A percentile compares a stretch with the other conserved stretches of the same genome.
Conservation (phyloP, 1,140 invertebrate genomes). For the Drosophila busckii region DNA sequence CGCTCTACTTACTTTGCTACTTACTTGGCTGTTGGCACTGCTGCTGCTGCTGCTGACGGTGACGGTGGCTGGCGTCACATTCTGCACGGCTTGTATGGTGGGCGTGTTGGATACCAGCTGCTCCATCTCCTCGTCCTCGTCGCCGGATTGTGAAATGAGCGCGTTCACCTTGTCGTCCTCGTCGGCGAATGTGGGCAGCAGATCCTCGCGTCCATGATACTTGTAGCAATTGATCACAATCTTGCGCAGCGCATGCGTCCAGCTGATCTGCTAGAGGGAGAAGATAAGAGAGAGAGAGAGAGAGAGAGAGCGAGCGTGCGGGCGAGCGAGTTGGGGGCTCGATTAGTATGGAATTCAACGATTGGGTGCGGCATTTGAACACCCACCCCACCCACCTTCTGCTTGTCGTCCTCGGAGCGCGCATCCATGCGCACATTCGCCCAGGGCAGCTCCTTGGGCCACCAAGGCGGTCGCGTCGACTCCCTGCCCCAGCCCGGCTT, state of each 20-base stretch:
- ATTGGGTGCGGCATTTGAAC: conserved; percentile 39
- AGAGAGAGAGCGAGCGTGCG: not conserved
- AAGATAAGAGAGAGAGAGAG: not conserved
- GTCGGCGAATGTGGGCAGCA: conserved; percentile 95
- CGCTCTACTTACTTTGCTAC: too few relatives aligned
- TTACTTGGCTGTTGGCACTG: conserved; percentile 70
- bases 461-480: conserved; percentile 96
- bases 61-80: conserved; percentile 53
- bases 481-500: conserved; percentile 99
- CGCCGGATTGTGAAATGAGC: conserved; percentile 64
- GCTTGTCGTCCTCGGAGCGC: conserved; percentile 96
- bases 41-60: too few relatives aligned
- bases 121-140: conserved; percentile 72
- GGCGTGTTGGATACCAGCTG: conserved; percentile 65
- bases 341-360: conserved; percentile 22
- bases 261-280: conserved; percentile 89
- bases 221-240: conserved; percentile 99
- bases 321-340: too few relatives aligned
- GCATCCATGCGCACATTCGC: conserved; percentile 99
- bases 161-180: conserved; percentile 89
- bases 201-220: conserved; percentile 97
- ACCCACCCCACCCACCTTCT: conserved; percentile 86
- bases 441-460: conserved; percentile 98
- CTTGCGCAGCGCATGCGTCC: conserved; percentile 98
- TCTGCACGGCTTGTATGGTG: conserved; percentile 79